Conservation (phyloP, 2,797 vertebrate genomes). For the Morelia viridis region DNA sequence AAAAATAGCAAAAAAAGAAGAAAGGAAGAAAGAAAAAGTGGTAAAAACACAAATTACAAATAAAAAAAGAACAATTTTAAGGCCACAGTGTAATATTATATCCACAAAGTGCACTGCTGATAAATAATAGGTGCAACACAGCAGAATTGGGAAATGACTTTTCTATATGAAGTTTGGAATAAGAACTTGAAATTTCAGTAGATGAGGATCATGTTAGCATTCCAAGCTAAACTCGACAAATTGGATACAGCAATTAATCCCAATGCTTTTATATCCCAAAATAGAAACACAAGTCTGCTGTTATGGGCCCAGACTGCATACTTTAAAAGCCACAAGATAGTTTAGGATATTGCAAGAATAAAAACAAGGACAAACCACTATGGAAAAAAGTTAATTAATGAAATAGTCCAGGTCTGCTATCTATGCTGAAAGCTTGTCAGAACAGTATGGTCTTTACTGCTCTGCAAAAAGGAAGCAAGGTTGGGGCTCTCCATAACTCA, state of each 20-base stretch:
- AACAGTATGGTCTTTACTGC: too few species aligned
- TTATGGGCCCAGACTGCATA: background rate
- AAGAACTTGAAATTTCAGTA: background rate
- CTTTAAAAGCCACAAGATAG: background rate
- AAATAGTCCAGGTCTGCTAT: too few species aligned
- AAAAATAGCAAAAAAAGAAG: background rate
- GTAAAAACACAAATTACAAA: background rate
- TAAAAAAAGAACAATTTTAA: background rate
- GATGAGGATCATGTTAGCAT: background rate
- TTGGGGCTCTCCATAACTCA: too few species aligned
- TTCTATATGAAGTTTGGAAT: background rate
- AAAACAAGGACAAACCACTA: too few species aligned
- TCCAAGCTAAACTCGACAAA: background rate
- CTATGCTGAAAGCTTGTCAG: too few species aligned
- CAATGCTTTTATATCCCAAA: background rate
- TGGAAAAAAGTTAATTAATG: too few species aligned
- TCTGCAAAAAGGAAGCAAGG: too few species aligned
- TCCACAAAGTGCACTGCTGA: background rate
- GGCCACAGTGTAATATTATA: background rate
- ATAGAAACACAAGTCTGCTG: background rate
- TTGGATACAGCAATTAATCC: too few species aligned
- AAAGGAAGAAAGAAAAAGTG: background rate
- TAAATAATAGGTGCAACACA: background rate
- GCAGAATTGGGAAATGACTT: background rate
- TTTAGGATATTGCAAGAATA: too few species aligned